Evolutionary conservation across 2,888 invertebrate genomes (phyloP).

Genomic region (Dryomyza anilis): DNA sequence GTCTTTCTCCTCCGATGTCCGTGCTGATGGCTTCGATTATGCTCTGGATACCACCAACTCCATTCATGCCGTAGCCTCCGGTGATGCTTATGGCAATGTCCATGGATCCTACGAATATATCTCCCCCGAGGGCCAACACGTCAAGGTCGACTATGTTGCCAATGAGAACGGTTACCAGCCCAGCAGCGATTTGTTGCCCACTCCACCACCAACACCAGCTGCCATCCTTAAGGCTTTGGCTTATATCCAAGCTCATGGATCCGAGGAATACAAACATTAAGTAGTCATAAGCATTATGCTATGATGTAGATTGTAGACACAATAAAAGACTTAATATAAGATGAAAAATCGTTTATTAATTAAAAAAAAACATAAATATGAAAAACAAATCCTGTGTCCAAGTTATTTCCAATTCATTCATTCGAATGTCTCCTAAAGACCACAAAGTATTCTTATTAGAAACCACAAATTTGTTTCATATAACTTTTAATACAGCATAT

Average conservation of each 20-base stretch:
- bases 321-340: too few species aligned
- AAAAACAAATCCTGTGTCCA: too few species aligned
- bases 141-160: slow-evolving; percentile 46
- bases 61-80: slow-evolving; percentile 35
- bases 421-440: too few species aligned
- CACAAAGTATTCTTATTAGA: too few species aligned
- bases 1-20: slow-evolving; percentile 39
- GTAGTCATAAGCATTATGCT: too few species aligned
- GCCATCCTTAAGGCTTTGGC: slow-evolving; percentile 43
- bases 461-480: too few species aligned
- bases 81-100: slow-evolving; percentile 47
- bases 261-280: neutral
- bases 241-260: slow-evolving; percentile 43
- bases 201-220: slow-evolving; percentile 46
- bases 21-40: slow-evolving; percentile 46
- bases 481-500: too few species aligned
- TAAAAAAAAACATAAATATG: too few species aligned
- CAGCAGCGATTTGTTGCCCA: slow-evolving; percentile 40
- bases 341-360: too few species aligned
- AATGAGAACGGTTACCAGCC: slow-evolving; percentile 50
- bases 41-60: slow-evolving; percentile 42
- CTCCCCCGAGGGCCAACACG: slow-evolving; percentile 47
- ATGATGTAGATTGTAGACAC: too few species aligned
- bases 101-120: slow-evolving; percentile 44
- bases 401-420: too few species aligned